Conservation (phyloP, 2,797 vertebrate species). For the Sebastes nivosus region DNA sequence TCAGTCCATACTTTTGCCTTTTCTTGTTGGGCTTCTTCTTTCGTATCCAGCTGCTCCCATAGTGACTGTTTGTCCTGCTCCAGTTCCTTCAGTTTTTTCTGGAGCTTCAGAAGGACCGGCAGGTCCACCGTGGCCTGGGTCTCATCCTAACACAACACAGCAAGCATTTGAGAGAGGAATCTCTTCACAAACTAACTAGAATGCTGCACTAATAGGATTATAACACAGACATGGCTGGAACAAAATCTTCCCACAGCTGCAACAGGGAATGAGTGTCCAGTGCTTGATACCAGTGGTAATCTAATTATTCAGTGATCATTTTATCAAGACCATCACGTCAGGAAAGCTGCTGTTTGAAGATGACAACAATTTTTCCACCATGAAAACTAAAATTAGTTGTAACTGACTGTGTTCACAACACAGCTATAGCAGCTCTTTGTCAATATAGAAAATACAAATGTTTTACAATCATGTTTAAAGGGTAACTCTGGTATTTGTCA, state of each 20-base stretch:
- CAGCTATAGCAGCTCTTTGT: neutral
- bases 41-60: conserved; percentile 89
- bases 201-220: conserved; percentile 54
- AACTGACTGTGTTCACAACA: neutral
- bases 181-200: conserved; percentile 30
- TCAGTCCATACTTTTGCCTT: conserved; percentile 81
- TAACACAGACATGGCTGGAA: neutral
- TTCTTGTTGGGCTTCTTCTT: conserved; percentile 87
- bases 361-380: neutral
- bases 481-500: no score
- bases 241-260: neutral
- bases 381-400: neutral
- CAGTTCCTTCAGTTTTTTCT: conserved; percentile 91
- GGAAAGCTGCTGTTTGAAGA: neutral
- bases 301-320: neutral
- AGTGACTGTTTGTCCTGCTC: conserved; percentile 93
- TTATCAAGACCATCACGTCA: neutral
- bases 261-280: neutral
- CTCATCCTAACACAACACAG: conserved; percentile 74
- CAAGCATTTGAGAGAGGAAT: neutral
- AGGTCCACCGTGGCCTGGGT: conserved; percentile 85
- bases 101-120: conserved; percentile 93
- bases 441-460: neutral
- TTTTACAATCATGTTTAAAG: neutral
- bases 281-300: neutral